phyloP scores from a whole-genome alignment of 2,113 vertebrate species.

The Lethenteron camtschaticum region DNA sequence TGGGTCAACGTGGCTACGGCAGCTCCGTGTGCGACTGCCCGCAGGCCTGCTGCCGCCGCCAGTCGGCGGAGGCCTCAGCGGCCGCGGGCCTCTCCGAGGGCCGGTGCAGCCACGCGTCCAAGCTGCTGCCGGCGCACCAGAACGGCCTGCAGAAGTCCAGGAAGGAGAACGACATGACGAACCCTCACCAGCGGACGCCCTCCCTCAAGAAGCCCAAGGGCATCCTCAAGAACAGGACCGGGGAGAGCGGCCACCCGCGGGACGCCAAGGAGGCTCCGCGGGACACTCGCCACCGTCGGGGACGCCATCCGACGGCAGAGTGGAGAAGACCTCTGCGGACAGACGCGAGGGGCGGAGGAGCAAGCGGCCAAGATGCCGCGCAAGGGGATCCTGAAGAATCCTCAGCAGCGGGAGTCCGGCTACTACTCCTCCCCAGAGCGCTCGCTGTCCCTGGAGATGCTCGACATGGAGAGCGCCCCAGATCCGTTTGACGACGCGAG shows the following conservation, averaged over 20 bases:
- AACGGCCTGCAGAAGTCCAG: constrained; percentile 69
- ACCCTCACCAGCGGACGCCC: constrained; percentile 13
- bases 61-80: constrained; percentile 17
- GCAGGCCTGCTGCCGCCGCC: constrained; percentile 10
- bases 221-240: constrained; percentile 51
- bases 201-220: constrained; percentile 44
- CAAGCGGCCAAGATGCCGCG: constrained; percentile 19
- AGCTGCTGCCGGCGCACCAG: constrained; percentile 52
- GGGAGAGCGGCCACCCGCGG: constrained; percentile 8
- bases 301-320: neutral
- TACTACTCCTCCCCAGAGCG: constrained; percentile 8
- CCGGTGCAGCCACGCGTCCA: constrained; percentile 68
- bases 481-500: neutral
- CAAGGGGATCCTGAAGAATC: constrained; percentile 81
- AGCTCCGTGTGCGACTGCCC: constrained; percentile 29
- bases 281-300: neutral
- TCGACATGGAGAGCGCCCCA: constrained; percentile 25
- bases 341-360: fast-evolving
- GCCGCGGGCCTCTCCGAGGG: constrained; percentile 29
- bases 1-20: constrained; percentile 90
- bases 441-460: constrained; percentile 6
- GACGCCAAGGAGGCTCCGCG: neutral
- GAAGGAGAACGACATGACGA: constrained; percentile 52
- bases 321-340: fast-evolving
- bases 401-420: constrained; percentile 34